Conservation (phyloP, 2,113 vertebrate genomes). For the Periophthalmodon schlosseri region DNA sequence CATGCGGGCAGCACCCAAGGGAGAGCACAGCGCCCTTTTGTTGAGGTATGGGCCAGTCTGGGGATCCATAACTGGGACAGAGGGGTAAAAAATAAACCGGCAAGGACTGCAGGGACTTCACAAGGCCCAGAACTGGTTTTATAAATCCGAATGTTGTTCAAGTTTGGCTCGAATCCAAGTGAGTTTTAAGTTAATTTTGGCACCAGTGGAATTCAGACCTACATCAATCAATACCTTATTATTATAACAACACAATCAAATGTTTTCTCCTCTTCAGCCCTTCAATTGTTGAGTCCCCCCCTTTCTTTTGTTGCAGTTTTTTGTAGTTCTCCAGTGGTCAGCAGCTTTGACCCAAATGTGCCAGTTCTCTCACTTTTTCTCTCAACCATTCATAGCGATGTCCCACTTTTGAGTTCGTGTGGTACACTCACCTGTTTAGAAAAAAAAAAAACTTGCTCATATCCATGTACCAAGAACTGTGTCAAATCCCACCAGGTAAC, state of each 20-base stretch:
- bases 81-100: not conserved
- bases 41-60: slow-evolving; percentile 81
- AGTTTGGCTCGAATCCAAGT: not conserved
- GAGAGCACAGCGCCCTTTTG: slow-evolving; percentile 79
- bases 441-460: slow-evolving; percentile 20
- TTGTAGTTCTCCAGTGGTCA: not conserved
- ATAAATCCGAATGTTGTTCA: not conserved
- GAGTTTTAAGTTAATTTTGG: not conserved
- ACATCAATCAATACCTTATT: not conserved
- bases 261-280: not conserved
- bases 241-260: not conserved
- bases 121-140: not conserved
- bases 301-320: not conserved
- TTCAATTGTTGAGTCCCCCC: not conserved
- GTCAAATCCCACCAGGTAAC: not conserved
- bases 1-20: slow-evolving; percentile 82
- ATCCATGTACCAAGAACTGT: slow-evolving; percentile 9
- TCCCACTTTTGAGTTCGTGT: slow-evolving; percentile 50
- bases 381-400: slow-evolving; percentile 11
- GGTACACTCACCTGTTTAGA: slow-evolving; percentile 10
- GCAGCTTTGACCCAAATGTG: not conserved
- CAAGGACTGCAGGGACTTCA: not conserved
- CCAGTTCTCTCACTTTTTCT: slow-evolving; percentile 20
- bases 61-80: slow-evolving; percentile 72
- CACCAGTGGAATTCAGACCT: not conserved